These are phyloP conservation scores for Pediacus dermestoides DNA, from an alignment of 2,888 invertebrate species.

Conservation along the genomic window DNA sequence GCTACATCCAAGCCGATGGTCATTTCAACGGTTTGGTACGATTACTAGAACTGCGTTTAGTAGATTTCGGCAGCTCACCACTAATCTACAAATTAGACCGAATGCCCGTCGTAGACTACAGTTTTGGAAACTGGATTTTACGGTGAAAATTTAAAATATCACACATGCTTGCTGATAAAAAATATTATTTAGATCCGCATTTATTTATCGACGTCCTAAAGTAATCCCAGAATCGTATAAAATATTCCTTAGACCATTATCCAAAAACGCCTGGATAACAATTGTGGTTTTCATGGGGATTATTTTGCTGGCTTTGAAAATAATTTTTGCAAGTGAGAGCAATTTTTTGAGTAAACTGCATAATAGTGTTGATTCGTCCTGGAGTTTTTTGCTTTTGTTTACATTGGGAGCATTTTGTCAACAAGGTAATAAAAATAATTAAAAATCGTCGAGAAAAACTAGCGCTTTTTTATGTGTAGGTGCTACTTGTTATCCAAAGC, in stretches of 20 bases:
- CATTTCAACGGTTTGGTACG: conserved; percentile 64
- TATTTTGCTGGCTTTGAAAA: conserved; percentile 34
- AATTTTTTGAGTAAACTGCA: conserved; percentile 12
- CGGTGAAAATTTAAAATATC: no score
- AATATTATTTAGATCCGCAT: conserved; percentile 54
- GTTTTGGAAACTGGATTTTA: conserved; percentile 60
- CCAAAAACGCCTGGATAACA: conserved; percentile 57
- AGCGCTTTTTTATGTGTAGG: no score
- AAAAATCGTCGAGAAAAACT: no score
- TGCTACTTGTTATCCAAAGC: conserved; percentile 31
- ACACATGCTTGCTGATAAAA: no score
- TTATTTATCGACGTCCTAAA: conserved; percentile 68
- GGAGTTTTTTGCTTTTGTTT: conserved; percentile 52
- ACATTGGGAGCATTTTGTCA: conserved; percentile 43
- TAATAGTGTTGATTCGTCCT: conserved; percentile 43
- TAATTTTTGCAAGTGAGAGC: conserved; percentile 31
- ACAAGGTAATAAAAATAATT: conserved; percentile 42
- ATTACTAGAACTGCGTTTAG: conserved; percentile 51
- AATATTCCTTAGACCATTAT: conserved; percentile 63
- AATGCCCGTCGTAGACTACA: conserved; percentile 47
- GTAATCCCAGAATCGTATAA: conserved; percentile 57
- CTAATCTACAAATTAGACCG: conserved; percentile 63
- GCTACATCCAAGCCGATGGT: conserved; percentile 57
- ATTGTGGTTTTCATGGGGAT: conserved; percentile 30
- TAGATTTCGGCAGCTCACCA: conserved; percentile 67